Conservation (phyloP, 1,140 invertebrate genomes). For the Acyrthosiphon pisum region DNA sequence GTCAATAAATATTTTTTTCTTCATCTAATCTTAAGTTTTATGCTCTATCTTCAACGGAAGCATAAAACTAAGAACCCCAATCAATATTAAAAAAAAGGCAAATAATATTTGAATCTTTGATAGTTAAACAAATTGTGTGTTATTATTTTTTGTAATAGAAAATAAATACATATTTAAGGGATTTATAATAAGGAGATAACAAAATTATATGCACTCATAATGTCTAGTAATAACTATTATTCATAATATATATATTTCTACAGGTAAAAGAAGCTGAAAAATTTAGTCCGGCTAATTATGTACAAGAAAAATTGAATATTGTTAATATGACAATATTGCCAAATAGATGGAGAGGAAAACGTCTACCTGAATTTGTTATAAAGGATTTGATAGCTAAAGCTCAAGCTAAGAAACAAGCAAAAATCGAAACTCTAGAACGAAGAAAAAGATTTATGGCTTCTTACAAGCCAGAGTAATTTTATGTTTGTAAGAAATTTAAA, state of each 20-base stretch:
- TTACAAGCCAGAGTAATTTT: conserved; percentile 7
- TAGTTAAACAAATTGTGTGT: background rate
- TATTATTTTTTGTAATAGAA: background rate
- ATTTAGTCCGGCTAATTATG: conserved; percentile 64
- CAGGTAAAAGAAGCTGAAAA: conserved; percentile 68
- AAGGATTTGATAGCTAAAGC: conserved; percentile 59
- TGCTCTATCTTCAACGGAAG: background rate
- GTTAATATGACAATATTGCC: conserved; percentile 62
- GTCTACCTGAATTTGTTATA: conserved; percentile 61
- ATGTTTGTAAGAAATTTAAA: conserved; percentile 6
- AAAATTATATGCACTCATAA: background rate
- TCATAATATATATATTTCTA: conserved; percentile 65
- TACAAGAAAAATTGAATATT: conserved; percentile 61
- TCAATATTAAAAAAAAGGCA: background rate
- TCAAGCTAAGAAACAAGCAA: conserved; percentile 43
- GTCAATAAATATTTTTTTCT: background rate
- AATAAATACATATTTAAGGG: background rate
- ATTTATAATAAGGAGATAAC: background rate
- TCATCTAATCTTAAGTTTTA: background rate
- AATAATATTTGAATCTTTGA: background rate
- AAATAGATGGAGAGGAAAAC: conserved; percentile 59
- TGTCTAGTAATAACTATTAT: conserved; percentile 59
- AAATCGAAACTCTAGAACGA: conserved; percentile 33
- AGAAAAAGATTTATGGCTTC: conserved; percentile 47
- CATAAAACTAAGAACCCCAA: background rate